Evolutionary conservation across 2,797 vertebrate genomes (phyloP).

Genomic region (Hafferia zeledoni): DNA sequence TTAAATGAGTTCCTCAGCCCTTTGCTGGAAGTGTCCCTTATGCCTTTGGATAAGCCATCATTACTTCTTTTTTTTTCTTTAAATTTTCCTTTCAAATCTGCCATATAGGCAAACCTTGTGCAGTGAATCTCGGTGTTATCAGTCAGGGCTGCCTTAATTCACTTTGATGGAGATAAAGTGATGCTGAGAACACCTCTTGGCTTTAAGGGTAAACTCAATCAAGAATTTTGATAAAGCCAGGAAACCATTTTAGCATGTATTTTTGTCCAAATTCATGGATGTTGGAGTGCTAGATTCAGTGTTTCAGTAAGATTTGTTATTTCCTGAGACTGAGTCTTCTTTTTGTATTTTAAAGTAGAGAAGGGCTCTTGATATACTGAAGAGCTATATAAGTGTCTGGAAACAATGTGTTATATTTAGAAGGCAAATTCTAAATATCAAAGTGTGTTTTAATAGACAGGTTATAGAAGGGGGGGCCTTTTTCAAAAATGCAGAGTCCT

Average conservation of each 20-base stretch:
- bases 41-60: background rate
- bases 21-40: background rate
- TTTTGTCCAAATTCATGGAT: background rate
- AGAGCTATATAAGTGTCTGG: background rate
- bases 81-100: background rate
- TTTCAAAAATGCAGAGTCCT: background rate
- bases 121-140: background rate
- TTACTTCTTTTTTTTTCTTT: background rate
- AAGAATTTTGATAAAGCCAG: background rate
- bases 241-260: background rate
- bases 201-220: slow-evolving; percentile 12
- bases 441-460: background rate
- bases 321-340: background rate
- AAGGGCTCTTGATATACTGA: background rate
- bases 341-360: background rate
- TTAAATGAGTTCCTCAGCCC: background rate
- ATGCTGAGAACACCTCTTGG: background rate
- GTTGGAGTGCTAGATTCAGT: background rate
- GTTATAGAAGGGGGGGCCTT: background rate
- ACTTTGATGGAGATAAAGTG: background rate
- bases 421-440: background rate
- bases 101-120: background rate
- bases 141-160: slow-evolving; percentile 21
- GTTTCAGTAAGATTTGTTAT: background rate
- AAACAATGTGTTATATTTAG: background rate